phyloP scores from a whole-genome alignment of 2,113 vertebrate species.

The Notechis scutatus region DNA sequence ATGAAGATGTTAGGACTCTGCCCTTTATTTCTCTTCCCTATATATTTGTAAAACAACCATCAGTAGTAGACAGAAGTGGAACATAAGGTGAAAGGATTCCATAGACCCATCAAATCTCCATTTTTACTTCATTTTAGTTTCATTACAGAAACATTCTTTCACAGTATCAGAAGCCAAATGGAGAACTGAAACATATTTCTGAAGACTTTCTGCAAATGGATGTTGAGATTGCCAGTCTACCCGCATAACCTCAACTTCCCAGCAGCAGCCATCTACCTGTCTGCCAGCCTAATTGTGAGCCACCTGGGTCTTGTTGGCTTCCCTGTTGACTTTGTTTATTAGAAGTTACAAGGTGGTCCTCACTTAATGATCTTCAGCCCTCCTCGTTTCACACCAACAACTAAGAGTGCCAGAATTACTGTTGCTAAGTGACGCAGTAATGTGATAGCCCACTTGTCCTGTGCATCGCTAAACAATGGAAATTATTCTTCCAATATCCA shows the following conservation, averaged over 20 bases:
- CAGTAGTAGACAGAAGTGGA: neutral
- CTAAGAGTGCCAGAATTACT: neutral
- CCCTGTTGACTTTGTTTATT: neutral
- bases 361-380: neutral
- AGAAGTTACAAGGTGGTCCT: neutral
- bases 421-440: neutral
- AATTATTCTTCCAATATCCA: neutral
- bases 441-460: neutral
- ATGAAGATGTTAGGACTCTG: neutral
- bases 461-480: neutral
- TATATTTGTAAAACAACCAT: neutral
- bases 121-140: neutral
- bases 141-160: neutral
- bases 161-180: neutral
- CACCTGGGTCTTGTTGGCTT: neutral
- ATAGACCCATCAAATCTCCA: neutral
- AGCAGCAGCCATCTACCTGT: neutral
- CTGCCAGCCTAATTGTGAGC: neutral
- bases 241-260: neutral
- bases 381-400: neutral
- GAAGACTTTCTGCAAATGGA: neutral
- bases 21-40: neutral
- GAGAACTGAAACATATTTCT: neutral
- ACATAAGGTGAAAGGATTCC: neutral
- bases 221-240: neutral